Evolutionary conservation across 2,888 invertebrate species (phyloP), one percentile per base, ranked within the genome.

Genomic region (Blera fallax): DNA sequence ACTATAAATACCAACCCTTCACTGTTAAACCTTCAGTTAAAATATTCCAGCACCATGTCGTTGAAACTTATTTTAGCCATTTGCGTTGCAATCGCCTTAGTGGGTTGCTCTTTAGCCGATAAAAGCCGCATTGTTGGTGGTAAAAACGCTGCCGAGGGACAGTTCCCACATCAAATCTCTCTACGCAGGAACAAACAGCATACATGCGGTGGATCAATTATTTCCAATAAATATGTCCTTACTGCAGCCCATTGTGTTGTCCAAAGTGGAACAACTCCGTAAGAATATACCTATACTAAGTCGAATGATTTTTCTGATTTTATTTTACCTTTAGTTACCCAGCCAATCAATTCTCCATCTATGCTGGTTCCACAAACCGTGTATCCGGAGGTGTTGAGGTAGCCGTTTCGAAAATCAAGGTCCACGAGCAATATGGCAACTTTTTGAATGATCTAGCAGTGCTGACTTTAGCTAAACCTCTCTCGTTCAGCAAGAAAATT

Each of bases 101-200:
- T 60, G 16, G 60, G 16, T 6, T 60, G 7, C 34, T 64, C 54
- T 1, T 48, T 60, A 8, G 72, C 65, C 7, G 70, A 50, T 0
- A 56, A 50, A 7, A 64, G 29, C 6, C 90, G 90, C 7, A 88
- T 91, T 65, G 90, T 91, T 37, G 91, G 91, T 3, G 93, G 93
- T 0, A 69, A 87, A 2, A 82, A 89, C 18, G 93, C 92, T 0
- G 37, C 14, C 0, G 88, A 84, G 6, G 90, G 90, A 0, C 91
- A 92, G 78, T 92, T 92, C 87, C 91, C 91, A 0, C 90, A 91
- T 88, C 92, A 92, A 87, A 88, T 91, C 3, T 92, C 93, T 2
- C 82, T 92, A 16, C 88, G 90, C 8, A 69, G 72, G 0, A 73
- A 87, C 16, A 88, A 88, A 1, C 52, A 34, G 0, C 90, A 90